A percentile compares a stretch with the other conserved stretches of the same genome.
These are phyloP conservation scores for Papilio machaon DNA, from an alignment of 1,140 invertebrate species.

Conservation along the genomic window DNA sequence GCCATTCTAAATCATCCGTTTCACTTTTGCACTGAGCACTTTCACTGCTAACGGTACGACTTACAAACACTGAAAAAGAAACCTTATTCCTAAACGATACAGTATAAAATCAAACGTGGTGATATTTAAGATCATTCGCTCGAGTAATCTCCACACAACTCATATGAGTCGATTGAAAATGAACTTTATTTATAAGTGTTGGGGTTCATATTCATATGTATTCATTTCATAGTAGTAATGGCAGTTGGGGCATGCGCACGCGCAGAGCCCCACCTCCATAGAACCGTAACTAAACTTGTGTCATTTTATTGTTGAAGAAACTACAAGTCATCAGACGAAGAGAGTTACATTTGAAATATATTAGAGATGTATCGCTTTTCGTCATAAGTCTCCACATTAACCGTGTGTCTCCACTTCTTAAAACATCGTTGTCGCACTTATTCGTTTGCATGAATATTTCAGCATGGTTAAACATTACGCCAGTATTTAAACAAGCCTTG, in stretches of 20 bases:
- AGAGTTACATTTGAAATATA: slow-evolving; percentile 53
- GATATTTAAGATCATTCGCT: not conserved
- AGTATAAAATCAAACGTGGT: not conserved
- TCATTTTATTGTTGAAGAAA: slow-evolving; percentile 76
- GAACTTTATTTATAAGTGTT: not conserved
- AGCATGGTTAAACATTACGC: no score
- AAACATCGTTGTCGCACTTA: not conserved
- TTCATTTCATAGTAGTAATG: slow-evolving; percentile 38
- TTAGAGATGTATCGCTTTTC: not conserved
- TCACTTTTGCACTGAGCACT: slow-evolving; percentile 76
- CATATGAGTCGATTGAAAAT: not conserved
- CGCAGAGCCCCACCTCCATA: slow-evolving; percentile 46
- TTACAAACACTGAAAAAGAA: slow-evolving; percentile 42
- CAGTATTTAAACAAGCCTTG: not conserved
- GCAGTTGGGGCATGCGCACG: not conserved
- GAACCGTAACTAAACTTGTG: slow-evolving; percentile 75
- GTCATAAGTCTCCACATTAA: not conserved
- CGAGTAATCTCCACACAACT: slow-evolving; percentile 19
- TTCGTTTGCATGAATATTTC: no score
- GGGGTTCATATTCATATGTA: slow-evolving; percentile 30
- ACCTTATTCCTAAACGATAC: slow-evolving; percentile 37
- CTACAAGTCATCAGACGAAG: slow-evolving; percentile 40
- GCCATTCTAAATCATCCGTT: slow-evolving; percentile 69
- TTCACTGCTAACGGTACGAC: slow-evolving; percentile 75
- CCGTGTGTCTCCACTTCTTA: not conserved